Base-by-base conservation (phyloP, 2,797 vertebrate genomes). In the Microtus californicus region DNA sequence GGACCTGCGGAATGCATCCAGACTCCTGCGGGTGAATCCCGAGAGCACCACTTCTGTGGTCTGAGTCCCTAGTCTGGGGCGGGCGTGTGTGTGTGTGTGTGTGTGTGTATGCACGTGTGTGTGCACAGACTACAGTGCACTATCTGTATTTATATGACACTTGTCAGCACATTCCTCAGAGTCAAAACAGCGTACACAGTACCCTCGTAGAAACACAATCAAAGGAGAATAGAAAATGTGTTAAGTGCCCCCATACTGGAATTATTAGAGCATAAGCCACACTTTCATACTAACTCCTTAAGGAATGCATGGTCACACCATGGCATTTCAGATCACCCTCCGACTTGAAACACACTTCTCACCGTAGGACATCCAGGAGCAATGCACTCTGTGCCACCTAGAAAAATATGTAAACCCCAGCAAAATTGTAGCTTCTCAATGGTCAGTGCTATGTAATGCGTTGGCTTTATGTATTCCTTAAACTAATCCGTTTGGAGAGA, bases 41-140 rank as follows among this genome's bases (percentile, higher is more conserved):
- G 99, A 99, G 96, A 99, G 99, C 97, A 99, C 99, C 83, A 99
- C 99, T 0, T 99, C 99, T 1, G 97, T 99, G 97, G 99, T 99
- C 93, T 99, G 98, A 99, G 10, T 14, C 15, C 37, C 56, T 25
- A 69, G 19, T 45, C 15, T 54, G 4, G 43, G 43, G 65, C 15
- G 25, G 74, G 5, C 43, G 85, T 31, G 29, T 34, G 45, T 67
- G 43, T 15, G 29, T 29, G 31, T 54, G 45, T 61, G 40, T 25
- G 13, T 82, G 2, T 65, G 78, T 65, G 78, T 27, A 8, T 63
- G 45, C 63, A 21, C 43, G 54, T 37, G 43, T 56, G 2, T 40
- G 6, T 61, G 29, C 13, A 56, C 90, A 77, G 81, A 59, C 61
- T 95, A 59, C 34, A 95, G 81, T 96, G 51, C 67, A 29, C 78